Evolutionary conservation across 2,113 vertebrate species (phyloP).

Genomic region (Indicator maculatus): DNA sequence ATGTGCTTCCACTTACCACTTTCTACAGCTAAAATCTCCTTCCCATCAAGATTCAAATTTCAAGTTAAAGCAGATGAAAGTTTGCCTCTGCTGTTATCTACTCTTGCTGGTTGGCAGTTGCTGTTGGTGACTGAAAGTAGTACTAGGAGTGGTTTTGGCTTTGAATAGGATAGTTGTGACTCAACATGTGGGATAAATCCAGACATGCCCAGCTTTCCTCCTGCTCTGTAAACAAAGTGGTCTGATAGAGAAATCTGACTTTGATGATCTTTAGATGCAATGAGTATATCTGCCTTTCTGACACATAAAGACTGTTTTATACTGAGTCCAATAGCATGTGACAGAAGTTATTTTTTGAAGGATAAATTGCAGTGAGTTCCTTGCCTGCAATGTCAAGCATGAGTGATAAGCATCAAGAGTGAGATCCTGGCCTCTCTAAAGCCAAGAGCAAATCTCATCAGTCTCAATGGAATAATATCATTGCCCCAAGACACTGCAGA

Average conservation of each 20-base stretch:
- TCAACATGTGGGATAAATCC: constrained; percentile 52
- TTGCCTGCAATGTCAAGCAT: constrained; percentile 8
- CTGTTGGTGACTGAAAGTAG: neutral
- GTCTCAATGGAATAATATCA: neutral
- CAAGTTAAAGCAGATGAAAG: neutral
- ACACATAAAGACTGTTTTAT: neutral
- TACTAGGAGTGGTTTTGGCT: constrained; percentile 62
- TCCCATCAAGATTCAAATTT: neutral
- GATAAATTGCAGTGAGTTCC: neutral
- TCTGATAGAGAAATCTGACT: constrained; percentile 11
- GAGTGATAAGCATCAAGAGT: neutral
- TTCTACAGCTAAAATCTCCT: neutral
- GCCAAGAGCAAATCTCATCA: neutral
- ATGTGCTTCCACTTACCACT: neutral
- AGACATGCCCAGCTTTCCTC: constrained; percentile 40
- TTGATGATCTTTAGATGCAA: neutral
- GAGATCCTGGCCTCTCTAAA: neutral
- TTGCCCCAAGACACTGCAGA: neutral
- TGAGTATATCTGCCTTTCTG: constrained; percentile 1
- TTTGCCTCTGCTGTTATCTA: neutral
- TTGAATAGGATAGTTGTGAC: constrained; percentile 5
- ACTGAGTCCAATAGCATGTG: neutral
- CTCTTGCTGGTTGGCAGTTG: neutral
- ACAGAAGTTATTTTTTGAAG: neutral
- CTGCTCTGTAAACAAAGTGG: constrained; percentile 26